Evolutionary conservation across 2,797 vertebrate genomes (phyloP).

Genomic region (Acanthurus lineatus): DNA sequence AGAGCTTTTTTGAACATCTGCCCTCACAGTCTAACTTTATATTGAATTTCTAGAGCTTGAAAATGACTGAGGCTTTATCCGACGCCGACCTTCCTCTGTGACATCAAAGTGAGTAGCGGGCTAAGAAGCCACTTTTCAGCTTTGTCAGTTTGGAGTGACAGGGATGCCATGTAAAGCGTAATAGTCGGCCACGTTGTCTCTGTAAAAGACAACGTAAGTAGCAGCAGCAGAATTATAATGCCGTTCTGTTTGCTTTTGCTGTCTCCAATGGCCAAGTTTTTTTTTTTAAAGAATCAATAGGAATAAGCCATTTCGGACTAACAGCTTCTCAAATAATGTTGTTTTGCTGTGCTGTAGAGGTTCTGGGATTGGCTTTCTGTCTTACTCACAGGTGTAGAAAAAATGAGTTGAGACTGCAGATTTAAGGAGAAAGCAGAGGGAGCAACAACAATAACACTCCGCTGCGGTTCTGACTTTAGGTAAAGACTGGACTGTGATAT

Average conservation of each 20-base stretch:
- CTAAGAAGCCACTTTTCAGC: constrained; percentile 59
- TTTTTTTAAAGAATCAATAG: constrained; percentile 64
- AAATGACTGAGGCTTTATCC: constrained; percentile 28
- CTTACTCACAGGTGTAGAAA: constrained; percentile 34
- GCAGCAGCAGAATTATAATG: constrained; percentile 44
- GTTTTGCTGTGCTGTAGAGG: constrained; percentile 30
- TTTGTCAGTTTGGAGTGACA: constrained; percentile 58
- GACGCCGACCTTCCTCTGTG: constrained; percentile 39
- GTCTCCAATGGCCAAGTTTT: constrained; percentile 32
- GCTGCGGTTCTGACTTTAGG: constrained; percentile 50
- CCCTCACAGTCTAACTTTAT: constrained; percentile 24
- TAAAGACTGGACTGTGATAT: constrained; percentile 61
- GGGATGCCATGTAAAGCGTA: constrained; percentile 32
- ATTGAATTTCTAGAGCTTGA: constrained; percentile 42
- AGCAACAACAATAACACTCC: constrained; percentile 49
- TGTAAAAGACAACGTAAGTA: constrained; percentile 48
- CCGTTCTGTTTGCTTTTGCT: constrained; percentile 41
- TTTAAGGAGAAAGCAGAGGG: constrained; percentile 19
- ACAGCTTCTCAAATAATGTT: constrained; percentile 49
- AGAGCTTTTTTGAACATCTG: constrained; percentile 2
- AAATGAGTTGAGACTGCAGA: constrained; percentile 39
- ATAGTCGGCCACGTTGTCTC: constrained; percentile 34
- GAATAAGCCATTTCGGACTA: constrained; percentile 59
- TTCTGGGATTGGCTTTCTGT: constrained; percentile 64
- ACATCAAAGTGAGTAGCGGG: constrained; percentile 49